Conservation (phyloP, 2,113 vertebrate species). For the Corapipo altera region DNA sequence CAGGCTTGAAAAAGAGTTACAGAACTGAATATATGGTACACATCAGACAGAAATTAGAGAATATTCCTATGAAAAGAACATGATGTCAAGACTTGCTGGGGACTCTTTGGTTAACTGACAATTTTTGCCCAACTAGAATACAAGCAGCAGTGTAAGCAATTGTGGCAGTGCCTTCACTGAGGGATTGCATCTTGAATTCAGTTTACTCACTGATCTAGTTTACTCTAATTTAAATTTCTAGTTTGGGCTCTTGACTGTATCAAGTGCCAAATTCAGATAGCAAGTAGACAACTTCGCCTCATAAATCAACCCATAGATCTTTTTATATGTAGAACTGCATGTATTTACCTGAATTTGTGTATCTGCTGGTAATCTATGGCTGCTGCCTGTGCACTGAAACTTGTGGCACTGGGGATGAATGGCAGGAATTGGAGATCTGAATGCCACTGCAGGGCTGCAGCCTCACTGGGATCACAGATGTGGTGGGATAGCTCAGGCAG, state of each 20-base stretch:
- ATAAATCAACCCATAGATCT: background rate
- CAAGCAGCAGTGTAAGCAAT: background rate
- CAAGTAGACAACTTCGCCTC: background rate
- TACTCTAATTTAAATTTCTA: background rate
- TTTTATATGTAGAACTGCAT: background rate
- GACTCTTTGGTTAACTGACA: background rate
- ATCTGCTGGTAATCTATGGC: background rate
- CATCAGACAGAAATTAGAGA: background rate
- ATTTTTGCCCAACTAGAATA: background rate
- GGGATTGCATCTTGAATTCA: background rate
- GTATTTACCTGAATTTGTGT: too few relatives aligned
- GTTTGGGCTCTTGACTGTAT: background rate
- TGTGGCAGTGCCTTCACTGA: background rate
- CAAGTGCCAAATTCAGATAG: background rate
- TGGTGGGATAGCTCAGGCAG: background rate
- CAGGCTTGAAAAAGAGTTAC: background rate
- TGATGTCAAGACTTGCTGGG: background rate
- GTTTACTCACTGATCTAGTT: background rate
- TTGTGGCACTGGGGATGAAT: accelerated
- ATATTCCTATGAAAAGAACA: background rate
- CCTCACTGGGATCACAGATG: accelerated
- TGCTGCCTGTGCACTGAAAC: background rate
- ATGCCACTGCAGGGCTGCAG: background rate
- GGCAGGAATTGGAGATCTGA: background rate
- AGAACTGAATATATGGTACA: background rate